Evolutionary conservation across 2,888 invertebrate genomes (phyloP), one percentile per base, ranked within the genome.

Genomic region (Calephelis perditalis): DNA sequence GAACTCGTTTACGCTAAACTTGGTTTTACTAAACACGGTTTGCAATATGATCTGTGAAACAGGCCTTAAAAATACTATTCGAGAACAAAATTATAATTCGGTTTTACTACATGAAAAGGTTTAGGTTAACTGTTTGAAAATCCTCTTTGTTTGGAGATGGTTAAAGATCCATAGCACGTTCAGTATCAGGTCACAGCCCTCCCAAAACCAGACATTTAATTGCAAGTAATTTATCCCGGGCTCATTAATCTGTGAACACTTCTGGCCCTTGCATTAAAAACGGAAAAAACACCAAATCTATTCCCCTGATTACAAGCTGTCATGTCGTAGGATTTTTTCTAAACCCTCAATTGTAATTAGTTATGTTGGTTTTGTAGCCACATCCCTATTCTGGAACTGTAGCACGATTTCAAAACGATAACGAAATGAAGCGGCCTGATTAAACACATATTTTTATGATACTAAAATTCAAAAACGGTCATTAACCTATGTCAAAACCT

Each of bases 281-380:
- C 71, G 69, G 70, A 71, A 72, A 76, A 75, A 79, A 70, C 66
- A 68, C 71, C 77, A 80, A 84, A 83, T 83, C 84, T 83, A 87
- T 88, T 82, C 84, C 85, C 86, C 81, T 87, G 87, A 89, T 89
- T 89, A 85, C 89, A 86, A 82, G 88, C 89, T 88, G 90, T 87
- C 90, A 88, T 85, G 81, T 86, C 79, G 85, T 83, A 77, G 84
- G 85, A 84, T 89, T 88, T 65, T 87, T 89, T 84, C 82, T 85
- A 87, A 88, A 79, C 86, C 84, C 81, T 77, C 82, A 76, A 79
- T 82, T 82, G 78, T 86, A 90, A 90, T 89, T 88, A 87, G 84
- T 82, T 84, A 81, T 77, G 82, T 80, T 75, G 81, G 81, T 81
- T 77, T 75, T 70, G 71, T 68, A 70, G 63, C 68, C 49, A 59